Percentiles rank a stretch among this genome's conserved stretches.
These are phyloP conservation scores for Ptychochromis oligacanthus DNA, from an alignment of 2,113 vertebrate genomes.

Conservation along the genomic window DNA sequence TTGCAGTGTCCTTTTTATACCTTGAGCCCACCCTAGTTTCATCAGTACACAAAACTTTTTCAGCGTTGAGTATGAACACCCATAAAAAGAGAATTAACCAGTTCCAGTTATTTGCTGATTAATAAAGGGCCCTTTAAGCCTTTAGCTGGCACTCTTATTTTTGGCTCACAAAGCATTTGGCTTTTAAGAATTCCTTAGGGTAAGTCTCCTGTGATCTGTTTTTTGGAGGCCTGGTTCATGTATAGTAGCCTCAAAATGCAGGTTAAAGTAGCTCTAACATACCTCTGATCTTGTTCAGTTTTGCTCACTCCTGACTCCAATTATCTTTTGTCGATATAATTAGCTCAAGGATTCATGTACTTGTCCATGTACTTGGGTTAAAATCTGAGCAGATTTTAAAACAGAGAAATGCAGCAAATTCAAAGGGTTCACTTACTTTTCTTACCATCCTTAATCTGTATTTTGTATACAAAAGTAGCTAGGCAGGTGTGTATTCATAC, in stretches of 20 bases:
- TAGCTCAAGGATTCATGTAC: neutral
- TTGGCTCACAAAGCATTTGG: neutral
- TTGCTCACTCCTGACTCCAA: neutral
- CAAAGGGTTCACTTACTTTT: no score
- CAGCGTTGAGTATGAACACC: no score
- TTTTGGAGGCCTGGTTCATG: neutral
- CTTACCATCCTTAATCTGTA: no score
- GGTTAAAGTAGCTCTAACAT: neutral
- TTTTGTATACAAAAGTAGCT: no score
- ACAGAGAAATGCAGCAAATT: no score
- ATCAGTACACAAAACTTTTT: neutral
- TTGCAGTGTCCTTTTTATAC: neutral
- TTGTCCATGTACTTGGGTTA: no score
- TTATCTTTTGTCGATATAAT: neutral
- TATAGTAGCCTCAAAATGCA: neutral
- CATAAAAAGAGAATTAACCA: neutral
- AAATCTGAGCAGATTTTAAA: no score
- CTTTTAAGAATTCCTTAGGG: slow-evolving; percentile 3
- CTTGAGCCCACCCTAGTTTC: neutral
- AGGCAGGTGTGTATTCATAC: no score
- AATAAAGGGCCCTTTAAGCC: neutral
- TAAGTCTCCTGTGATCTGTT: neutral
- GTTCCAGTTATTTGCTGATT: neutral
- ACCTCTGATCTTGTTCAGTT: neutral
- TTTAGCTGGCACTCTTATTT: neutral